Evolutionary conservation across 1,140 invertebrate genomes (phyloP).

Genomic region (Alviniconcha marisindica): DNA sequence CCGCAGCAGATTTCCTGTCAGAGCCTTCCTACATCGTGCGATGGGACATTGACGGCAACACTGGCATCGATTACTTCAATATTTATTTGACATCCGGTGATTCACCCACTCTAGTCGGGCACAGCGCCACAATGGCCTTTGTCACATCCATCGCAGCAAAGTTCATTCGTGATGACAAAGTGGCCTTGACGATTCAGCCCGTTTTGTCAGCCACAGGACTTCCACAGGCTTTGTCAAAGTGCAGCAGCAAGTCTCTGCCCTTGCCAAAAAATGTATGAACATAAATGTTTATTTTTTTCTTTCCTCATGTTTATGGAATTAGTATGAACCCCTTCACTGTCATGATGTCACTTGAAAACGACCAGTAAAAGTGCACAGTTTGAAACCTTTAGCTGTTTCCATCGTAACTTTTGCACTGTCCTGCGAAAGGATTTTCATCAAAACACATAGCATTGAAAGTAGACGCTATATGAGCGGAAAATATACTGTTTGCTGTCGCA

Average conservation of each 20-base stretch:
- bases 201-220: constrained; percentile 21
- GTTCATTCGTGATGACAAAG: neutral
- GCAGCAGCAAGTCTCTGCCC: neutral
- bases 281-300: too few relatives aligned
- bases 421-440: too few relatives aligned
- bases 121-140: constrained; percentile 8
- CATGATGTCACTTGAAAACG: too few relatives aligned
- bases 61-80: constrained; percentile 24
- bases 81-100: constrained; percentile 9
- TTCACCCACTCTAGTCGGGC: neutral
- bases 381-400: too few relatives aligned
- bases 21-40: constrained; percentile 1
- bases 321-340: too few relatives aligned
- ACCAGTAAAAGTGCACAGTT: too few relatives aligned
- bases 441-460: too few relatives aligned
- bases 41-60: constrained; percentile 15
- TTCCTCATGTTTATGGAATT: too few relatives aligned
- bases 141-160: neutral
- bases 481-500: too few relatives aligned
- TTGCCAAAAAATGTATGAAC: neutral
- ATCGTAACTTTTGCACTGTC: too few relatives aligned
- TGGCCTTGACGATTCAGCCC: constrained; percentile 19
- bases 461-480: too few relatives aligned
- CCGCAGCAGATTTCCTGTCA: neutral
- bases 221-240: neutral